Percentiles rank a stretch among this genome's conserved stretches.
Conservation (phyloP, 2,113 vertebrate species). For the Platysteira castanea region DNA sequence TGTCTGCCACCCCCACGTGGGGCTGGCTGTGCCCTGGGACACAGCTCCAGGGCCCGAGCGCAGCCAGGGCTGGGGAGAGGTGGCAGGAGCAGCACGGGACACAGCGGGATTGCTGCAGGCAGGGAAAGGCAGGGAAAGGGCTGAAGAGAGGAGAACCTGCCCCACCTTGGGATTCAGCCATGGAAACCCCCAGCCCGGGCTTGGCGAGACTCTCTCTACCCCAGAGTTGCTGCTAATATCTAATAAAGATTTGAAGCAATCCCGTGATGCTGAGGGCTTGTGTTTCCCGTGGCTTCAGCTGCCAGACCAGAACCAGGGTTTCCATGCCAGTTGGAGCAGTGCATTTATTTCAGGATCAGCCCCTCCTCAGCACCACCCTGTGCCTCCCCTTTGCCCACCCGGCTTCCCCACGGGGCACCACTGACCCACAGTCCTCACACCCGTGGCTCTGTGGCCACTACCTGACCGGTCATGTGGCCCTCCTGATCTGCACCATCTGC, state of each 20-base stretch:
- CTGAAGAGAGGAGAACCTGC: background rate
- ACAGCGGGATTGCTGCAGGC: accelerated
- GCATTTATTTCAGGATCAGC: background rate
- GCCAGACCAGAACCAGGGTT: background rate
- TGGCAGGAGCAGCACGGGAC: background rate
- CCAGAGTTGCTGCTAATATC: background rate
- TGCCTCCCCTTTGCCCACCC: background rate
- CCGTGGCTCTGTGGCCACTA: accelerated
- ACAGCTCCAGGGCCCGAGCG: background rate
- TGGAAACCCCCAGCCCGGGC: background rate
- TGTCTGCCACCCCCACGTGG: accelerated
- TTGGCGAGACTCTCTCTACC: background rate
- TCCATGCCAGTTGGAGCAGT: background rate
- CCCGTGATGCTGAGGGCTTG: background rate
- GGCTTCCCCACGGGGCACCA: background rate
- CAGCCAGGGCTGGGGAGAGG: background rate
- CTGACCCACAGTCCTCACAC: background rate
- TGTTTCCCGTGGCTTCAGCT: background rate
- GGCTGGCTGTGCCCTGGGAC: background rate
- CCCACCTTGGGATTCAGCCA: background rate
- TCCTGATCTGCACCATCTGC: background rate
- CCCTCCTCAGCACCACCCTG: too few species aligned
- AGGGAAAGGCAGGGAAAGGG: background rate
- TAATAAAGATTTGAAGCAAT: background rate
- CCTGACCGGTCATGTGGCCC: accelerated